Percentiles rank a stretch among this genome's conserved stretches.
These are phyloP conservation scores for Macrocentrus cingulum DNA, from an alignment of 1,140 invertebrate genomes.

Conservation along the genomic window DNA sequence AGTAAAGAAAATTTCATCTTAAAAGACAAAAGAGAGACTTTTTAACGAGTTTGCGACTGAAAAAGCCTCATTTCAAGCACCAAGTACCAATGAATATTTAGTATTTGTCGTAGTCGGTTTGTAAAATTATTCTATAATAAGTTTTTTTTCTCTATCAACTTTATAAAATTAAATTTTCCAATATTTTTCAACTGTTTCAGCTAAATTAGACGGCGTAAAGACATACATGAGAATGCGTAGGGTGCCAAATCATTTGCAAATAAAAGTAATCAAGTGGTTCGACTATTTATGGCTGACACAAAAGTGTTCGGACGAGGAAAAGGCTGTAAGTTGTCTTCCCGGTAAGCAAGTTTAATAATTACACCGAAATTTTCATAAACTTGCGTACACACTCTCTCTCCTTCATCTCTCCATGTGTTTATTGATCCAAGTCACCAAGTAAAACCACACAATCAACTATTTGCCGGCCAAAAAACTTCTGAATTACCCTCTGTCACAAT, in stretches of 20 bases:
- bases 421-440: neutral
- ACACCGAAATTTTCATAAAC: too few relatives aligned
- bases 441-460: constrained; percentile 1
- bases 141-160: too few relatives aligned
- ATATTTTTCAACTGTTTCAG: constrained; percentile 67
- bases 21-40: too few relatives aligned
- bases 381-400: too few relatives aligned
- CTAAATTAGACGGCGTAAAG: constrained; percentile 96
- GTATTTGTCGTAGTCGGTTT: neutral
- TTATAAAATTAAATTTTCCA: too few relatives aligned
- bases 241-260: constrained; percentile 92
- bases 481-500: too few relatives aligned
- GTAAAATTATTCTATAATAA: too few relatives aligned
- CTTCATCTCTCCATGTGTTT: too few relatives aligned
- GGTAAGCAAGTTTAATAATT: constrained; percentile 51
- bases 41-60: too few relatives aligned
- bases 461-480: constrained; percentile 6
- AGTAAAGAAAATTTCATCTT: too few relatives aligned
- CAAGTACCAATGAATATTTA: constrained; percentile 18
- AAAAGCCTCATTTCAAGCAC: too few relatives aligned
- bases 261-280: constrained; percentile 99
- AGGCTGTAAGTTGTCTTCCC: constrained; percentile 89
- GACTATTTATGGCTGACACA: constrained; percentile 98
- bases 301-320: constrained; percentile 97
- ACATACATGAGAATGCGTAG: constrained; percentile 97